Conservation (phyloP, 2,888 invertebrate genomes). For the Eupelmus urozonus region DNA sequence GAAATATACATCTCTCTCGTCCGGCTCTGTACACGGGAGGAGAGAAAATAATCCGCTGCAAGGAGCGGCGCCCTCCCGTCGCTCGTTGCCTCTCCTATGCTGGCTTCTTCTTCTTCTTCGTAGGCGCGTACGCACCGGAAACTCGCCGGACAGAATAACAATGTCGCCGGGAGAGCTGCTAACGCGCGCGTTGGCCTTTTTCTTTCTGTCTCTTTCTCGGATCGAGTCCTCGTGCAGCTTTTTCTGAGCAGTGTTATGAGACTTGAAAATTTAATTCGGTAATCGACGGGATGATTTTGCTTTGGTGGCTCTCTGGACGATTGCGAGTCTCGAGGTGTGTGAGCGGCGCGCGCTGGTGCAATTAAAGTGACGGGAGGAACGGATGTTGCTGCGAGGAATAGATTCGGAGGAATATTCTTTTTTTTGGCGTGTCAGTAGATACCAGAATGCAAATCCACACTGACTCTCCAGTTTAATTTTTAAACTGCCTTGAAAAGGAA, state of each 20-base stretch:
- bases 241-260: not conserved
- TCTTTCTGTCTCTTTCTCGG: constrained; percentile 9
- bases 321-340: constrained; percentile 35
- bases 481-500: too few species aligned
- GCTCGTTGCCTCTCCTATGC: constrained; percentile 21
- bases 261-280: constrained; percentile 38
- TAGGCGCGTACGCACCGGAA: constrained; percentile 46
- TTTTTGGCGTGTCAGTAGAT: too few species aligned
- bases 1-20: too few species aligned
- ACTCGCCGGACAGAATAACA: constrained; percentile 52
- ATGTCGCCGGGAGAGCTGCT: constrained; percentile 27
- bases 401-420: not conserved
- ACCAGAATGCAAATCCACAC: too few species aligned
- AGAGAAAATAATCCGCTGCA: constrained; percentile 19
- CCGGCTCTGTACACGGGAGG: not conserved
- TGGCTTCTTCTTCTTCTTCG: constrained; percentile 17
- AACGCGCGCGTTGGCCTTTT: not conserved
- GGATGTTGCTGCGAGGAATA: not conserved
- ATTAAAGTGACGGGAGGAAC: constrained; percentile 16
- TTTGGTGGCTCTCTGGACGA: not conserved
- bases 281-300: constrained; percentile 17
- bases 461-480: too few species aligned
- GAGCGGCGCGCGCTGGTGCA: constrained; percentile 4
- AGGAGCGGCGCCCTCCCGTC: constrained; percentile 37
- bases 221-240: not conserved